Evolutionary conservation across 2,888 invertebrate genomes (phyloP), one percentile per base, ranked within the genome.

Genomic region (Athrips mouffetella): DNA sequence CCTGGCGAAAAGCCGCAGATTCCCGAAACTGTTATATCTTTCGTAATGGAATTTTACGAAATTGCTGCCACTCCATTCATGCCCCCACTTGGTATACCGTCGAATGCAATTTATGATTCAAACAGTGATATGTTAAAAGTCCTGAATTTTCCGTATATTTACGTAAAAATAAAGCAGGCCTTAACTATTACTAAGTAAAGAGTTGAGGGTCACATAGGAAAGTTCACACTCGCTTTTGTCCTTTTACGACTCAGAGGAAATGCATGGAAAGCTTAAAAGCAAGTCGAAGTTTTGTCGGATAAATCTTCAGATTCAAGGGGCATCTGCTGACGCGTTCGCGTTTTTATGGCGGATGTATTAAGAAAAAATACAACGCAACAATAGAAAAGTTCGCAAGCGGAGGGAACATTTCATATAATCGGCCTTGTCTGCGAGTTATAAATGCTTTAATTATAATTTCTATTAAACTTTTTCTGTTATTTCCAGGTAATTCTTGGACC

Each of bases 51-150:
- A 23, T 39, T 11, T 7, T 39, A n/a, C 23, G 11, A 39, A 39
- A 39, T 39, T n/a, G 10, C 23, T 8, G 39, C 39, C 18, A 18
- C 10, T 35, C 7, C 31, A 23, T 23, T 6, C 8, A 15, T 8
- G 3, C n/a, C 15, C 25, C 13, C 25, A 25, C 40, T 40, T 16
- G 15, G 4, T 40, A 40, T 40, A 25, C 40, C 25, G 25, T 3
- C 40, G 15, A 15, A 23, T 40, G 40, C 40, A 40, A 40, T 40
- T 40, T 40, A 40, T 40, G 40, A 23, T 25, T 29, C 29, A 42
- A 42, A 29, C 29, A n/a, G 1, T 11, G 1, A 11, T 40, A 16
- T 15, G 13, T 40, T 23, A 4, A 23, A 40, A 40, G 40, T 15
- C 40, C 40, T 40, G 11, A 25, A 40, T 25, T 40, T 40, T 40